Base-by-base conservation (phyloP, 1,140 invertebrate species). In the Monomorium pharaonis region DNA sequence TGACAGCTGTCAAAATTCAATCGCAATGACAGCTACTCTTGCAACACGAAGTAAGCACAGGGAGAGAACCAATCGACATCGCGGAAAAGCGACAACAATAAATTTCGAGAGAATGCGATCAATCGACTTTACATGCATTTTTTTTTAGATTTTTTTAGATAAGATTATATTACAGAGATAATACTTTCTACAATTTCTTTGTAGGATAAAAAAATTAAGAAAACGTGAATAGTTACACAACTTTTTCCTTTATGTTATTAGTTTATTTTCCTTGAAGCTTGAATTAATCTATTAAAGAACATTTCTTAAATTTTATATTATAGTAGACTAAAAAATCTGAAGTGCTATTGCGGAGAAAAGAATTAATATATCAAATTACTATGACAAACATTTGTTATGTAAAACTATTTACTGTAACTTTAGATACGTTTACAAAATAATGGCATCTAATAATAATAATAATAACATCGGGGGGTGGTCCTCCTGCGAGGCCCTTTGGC, bases 181-280 rank as follows among this genome's bases (percentile, higher is more conserved):
- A 62, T 70, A 65, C 54, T 81, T 51, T 49, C 44, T 49, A 27
- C 30, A 77, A 70, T 58, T 87, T 84, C 44, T 33, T 86, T 80
- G 1, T 62, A 33, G 72, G 62, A 54, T 65, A 89, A 88, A 54
- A 44, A 3, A 60, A 67, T 74, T 44, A 86, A 44, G 5, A 6
- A 27, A 85, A 51, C 84, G 63, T 7, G 65, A 42, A 72, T 58
- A 10, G 37, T 44, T 24, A 77, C 47, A 72, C 16, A 10, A 49
- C n/a, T 6, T 47, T n/a, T 63, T 62, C 56, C 42, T 54, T 56
- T 76, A 16, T 67, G n/a, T n/a, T 63, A 60, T n/a, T 69, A 72
- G 30, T 44, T 78, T 33, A 12, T 60, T 27, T 37, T n/a, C n/a
- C n/a, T n/a, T n/a, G n/a, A n/a, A 70, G 1, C 16, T 81, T 14